Conservation (phyloP, 2,888 invertebrate species). For the Norana najaformis region DNA sequence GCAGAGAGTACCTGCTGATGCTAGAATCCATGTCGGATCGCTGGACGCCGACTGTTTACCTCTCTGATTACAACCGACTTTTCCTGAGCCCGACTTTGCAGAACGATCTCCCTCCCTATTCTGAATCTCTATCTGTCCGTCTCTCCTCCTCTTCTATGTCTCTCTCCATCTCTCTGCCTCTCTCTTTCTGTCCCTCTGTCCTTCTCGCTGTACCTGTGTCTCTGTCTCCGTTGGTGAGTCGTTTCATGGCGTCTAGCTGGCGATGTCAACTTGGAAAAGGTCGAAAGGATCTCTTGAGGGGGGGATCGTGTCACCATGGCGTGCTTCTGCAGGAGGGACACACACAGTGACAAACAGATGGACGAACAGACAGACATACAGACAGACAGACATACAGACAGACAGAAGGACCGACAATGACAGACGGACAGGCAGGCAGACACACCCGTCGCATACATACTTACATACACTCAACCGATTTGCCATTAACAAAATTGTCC, state of each 20-base stretch:
- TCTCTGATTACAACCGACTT: slow-evolving; percentile 22
- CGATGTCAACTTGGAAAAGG: not conserved
- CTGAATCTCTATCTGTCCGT: too few species aligned
- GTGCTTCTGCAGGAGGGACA: too few species aligned
- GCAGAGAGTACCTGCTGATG: not conserved
- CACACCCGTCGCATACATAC: not conserved
- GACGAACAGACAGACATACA: not conserved
- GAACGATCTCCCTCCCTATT: not conserved
- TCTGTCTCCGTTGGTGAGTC: not conserved
- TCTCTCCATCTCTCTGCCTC: not conserved
- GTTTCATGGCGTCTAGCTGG: not conserved
- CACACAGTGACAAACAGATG: not conserved
- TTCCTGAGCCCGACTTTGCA: too few species aligned
- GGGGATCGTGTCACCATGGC: too few species aligned
- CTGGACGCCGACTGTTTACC: slow-evolving; percentile 19
- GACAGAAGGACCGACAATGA: not conserved
- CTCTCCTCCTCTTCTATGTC: not conserved
- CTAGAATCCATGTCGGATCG: slow-evolving; percentile 24
- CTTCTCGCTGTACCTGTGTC: not conserved
- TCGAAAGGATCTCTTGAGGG: too few species aligned
- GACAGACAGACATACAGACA: not conserved
- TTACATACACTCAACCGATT: not conserved
- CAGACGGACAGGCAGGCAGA: not conserved
- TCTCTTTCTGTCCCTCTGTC: not conserved
- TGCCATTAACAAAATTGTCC: slow-evolving; percentile 4